These are phyloP conservation scores for Alces alces DNA, from an alignment of 2,113 vertebrate genomes.

Conservation along the genomic window DNA sequence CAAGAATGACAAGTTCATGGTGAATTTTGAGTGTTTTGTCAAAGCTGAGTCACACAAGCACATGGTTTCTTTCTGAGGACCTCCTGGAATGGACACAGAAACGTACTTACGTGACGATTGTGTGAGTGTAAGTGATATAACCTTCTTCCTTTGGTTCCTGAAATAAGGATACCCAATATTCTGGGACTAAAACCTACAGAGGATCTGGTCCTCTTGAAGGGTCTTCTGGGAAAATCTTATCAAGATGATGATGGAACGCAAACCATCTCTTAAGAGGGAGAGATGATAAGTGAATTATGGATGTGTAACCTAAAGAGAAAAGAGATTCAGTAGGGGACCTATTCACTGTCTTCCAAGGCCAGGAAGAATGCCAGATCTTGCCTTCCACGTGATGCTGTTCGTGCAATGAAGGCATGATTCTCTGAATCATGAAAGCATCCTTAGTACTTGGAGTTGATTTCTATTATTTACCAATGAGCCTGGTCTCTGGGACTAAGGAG, in stretches of 20 bases:
- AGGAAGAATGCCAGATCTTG: background rate
- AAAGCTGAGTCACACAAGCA: background rate
- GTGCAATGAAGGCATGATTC: background rate
- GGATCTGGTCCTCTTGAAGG: background rate
- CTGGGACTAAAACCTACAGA: background rate
- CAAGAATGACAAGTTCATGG: background rate
- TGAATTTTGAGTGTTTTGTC: background rate
- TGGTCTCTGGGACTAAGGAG: background rate
- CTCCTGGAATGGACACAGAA: background rate
- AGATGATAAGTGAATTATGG: background rate
- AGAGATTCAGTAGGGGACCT: background rate
- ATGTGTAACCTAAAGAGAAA: background rate
- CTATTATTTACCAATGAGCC: background rate
- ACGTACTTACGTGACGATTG: background rate
- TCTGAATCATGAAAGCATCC: background rate
- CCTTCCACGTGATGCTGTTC: rapidly evolving
- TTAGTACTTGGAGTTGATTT: background rate
- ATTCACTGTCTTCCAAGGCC: background rate
- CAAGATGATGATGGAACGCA: background rate
- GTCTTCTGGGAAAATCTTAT: background rate
- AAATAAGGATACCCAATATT: background rate
- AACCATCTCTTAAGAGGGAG: background rate
- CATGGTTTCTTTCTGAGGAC: background rate
- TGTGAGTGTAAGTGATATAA: background rate
- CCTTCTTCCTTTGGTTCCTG: background rate